Percentiles rank a stretch among this genome's conserved stretches.
These are phyloP conservation scores for Vanacampus margaritifer DNA, from an alignment of 2,113 vertebrate species.

Conservation along the genomic window DNA sequence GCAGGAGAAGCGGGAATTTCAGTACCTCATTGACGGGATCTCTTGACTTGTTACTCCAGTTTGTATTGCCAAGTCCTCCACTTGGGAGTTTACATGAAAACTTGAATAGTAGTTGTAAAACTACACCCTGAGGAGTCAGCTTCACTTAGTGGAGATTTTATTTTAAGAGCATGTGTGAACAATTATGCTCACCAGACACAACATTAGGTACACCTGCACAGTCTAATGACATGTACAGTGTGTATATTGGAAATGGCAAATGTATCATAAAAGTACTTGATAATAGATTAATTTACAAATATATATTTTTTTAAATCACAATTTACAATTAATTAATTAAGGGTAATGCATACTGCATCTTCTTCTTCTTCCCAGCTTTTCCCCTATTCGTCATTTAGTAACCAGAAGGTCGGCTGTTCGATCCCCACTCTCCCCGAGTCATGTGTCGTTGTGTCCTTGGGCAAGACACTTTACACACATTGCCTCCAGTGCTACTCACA, in stretches of 20 bases:
- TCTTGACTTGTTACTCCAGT: neutral
- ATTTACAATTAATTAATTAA: too few species aligned
- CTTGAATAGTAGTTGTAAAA: neutral
- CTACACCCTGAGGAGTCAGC: neutral
- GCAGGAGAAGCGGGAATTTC: neutral
- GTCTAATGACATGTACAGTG: neutral
- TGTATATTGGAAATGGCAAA: neutral
- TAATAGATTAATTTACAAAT: too few species aligned
- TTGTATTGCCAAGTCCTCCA: neutral
- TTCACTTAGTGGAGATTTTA: constrained; percentile 9
- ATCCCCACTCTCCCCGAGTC: too few species aligned
- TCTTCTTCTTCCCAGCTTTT: too few species aligned
- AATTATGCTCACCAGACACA: neutral
- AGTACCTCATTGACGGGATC: constrained; percentile 5
- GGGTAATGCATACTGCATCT: too few species aligned
- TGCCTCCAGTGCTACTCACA: too few species aligned
- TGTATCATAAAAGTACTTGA: too few species aligned
- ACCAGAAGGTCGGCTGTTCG: too few species aligned
- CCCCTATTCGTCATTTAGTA: too few species aligned
- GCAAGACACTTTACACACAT: too few species aligned
- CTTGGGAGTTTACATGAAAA: neutral
- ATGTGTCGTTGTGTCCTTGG: too few species aligned
- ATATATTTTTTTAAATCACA: too few species aligned
- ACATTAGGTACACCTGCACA: neutral
- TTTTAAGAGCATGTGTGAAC: neutral